Evolutionary conservation across 2,113 vertebrate genomes (phyloP).

Genomic region (Rana temporaria): DNA sequence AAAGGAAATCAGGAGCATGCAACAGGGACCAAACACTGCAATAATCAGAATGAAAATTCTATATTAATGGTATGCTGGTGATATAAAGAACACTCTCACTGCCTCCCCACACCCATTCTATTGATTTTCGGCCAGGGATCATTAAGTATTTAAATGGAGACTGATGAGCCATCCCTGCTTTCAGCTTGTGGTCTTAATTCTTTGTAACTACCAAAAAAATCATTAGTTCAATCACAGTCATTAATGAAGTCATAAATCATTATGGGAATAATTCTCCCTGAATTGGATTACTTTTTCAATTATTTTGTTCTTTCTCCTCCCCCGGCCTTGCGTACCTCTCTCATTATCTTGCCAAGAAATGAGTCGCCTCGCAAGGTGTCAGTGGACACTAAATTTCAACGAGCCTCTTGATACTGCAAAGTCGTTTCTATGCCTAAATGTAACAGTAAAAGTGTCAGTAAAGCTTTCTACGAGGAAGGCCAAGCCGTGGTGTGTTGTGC

Average conservation of each 20-base stretch:
- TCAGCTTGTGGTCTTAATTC: constrained; percentile 48
- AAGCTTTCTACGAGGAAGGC: not conserved
- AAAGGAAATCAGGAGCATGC: too few species aligned
- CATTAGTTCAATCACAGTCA: constrained; percentile 59
- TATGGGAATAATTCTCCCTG: constrained; percentile 61
- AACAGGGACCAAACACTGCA: not conserved
- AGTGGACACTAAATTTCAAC: constrained; percentile 37
- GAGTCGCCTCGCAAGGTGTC: not conserved
- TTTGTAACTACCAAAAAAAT: constrained; percentile 44
- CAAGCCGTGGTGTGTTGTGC: not conserved
- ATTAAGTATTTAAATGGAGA: constrained; percentile 58
- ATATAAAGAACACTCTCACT: not conserved
- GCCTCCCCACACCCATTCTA: not conserved
- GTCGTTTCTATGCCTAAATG: constrained; percentile 9
- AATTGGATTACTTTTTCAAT: constrained; percentile 62
- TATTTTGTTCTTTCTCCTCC: constrained; percentile 51
- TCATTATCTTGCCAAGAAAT: constrained; percentile 36
- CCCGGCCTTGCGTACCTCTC: not conserved
- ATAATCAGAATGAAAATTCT: not conserved
- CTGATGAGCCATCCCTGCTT: constrained; percentile 36
- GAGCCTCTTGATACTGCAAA: constrained; percentile 11
- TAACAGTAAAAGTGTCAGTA: not conserved
- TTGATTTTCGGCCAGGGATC: constrained; percentile 7
- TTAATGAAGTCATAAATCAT: constrained; percentile 67
- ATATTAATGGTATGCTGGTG: not conserved